Percentiles rank a stretch among this genome's conserved stretches.
Evolutionary conservation across 2,113 vertebrate genomes (phyloP).

Genomic region (Catagonus wagneri): DNA sequence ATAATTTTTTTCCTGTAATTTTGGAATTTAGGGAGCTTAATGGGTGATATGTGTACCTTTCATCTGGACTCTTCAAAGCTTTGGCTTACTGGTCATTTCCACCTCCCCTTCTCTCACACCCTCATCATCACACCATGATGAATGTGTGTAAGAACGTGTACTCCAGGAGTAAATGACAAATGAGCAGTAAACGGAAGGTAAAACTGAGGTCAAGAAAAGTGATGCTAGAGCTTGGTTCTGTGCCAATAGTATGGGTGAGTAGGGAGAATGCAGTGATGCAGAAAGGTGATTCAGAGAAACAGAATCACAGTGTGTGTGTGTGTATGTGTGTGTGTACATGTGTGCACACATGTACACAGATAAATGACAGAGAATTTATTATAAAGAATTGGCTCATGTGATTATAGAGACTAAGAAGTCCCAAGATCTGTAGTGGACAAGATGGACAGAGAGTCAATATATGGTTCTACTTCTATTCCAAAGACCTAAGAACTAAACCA

Average conservation of each 20-base stretch:
- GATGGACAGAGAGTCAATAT: background rate
- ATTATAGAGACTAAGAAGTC: background rate
- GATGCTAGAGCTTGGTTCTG: background rate
- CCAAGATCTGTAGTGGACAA: background rate
- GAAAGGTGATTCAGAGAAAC: background rate
- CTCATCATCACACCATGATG: background rate
- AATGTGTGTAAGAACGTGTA: background rate
- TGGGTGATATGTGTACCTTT: background rate
- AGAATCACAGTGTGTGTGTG: background rate
- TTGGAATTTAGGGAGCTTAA: background rate
- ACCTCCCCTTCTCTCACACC: accelerated
- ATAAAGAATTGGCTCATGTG: background rate
- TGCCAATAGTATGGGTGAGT: background rate
- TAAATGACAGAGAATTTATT: background rate
- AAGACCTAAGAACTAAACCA: background rate
- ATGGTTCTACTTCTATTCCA: background rate
- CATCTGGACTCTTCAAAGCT: background rate
- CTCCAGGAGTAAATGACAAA: background rate
- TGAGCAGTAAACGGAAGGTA: background rate
- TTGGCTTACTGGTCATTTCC: background rate
- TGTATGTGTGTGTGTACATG: background rate
- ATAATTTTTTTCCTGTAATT: background rate
- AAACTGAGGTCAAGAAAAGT: background rate
- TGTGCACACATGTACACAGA: background rate
- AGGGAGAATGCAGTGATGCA: background rate